Base-by-base conservation (phyloP, 2,888 invertebrate species). In the Tanaodytes sp. region DNA sequence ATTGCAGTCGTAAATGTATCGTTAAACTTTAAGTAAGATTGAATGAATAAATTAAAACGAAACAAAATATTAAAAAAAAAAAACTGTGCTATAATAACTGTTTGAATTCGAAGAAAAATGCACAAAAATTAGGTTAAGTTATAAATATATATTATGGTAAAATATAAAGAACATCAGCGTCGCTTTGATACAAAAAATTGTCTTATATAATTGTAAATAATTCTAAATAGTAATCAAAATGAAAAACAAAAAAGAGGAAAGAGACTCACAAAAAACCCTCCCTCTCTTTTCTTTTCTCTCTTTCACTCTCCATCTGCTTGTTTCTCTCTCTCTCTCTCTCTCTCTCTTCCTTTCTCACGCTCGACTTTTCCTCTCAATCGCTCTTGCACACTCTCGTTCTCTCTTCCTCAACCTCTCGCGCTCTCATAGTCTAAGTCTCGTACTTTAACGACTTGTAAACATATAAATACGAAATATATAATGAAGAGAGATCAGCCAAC, bases 1-100 rank as follows among this genome's bases (percentile, higher is more conserved):
- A 45, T 62, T 57, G 63, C 52, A 52, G 42, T 63, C 30, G 65
- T 77, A 73, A 73, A 76, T n/a, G 55, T 73, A 71, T 68, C 69
- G 74, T 73, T 55, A 58, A 51, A 37, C 27, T 20, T 62, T 66
- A 46, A 57, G 63, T 55, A 61, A 63, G 52, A 46, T 69, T 65
- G 55, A 71, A 73, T 8, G 8, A 23, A 5, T 23, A 4, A n/a
- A n/a, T n/a, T n/a, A n/a, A n/a, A n/a, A n/a, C n/a, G n/a, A n/a
- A n/a, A n/a, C n/a, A 69, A 70, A 8, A 23, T 23, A 33, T 55
- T 45, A 27, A 52, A 51, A 51, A 43, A 36, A 30, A 36, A n/a
- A n/a, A n/a, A n/a, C n/a, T n/a, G n/a, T n/a, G n/a, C n/a, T n/a
- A n/a, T n/a, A n/a, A 23, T 23, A 23, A 5, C 23, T 4, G 23